phyloP scores from a whole-genome alignment of 2,797 vertebrate species.

The Podarcis lilfordi region DNA sequence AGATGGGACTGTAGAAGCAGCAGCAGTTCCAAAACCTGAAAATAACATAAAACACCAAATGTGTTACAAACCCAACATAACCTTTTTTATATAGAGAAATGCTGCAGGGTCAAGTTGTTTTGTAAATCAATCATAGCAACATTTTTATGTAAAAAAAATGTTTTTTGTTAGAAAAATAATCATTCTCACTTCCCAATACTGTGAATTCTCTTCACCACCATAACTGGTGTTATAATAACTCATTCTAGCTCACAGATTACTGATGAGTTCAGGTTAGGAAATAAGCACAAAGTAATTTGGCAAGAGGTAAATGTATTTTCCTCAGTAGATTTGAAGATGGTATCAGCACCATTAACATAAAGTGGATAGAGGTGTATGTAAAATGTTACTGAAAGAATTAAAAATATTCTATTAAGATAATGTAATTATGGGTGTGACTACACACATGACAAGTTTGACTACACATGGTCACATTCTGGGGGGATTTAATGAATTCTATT shows the following conservation, averaged over 20 bases:
- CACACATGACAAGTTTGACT: not conserved
- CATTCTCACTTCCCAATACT: not conserved
- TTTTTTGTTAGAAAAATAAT: not conserved
- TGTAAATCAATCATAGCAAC: not conserved
- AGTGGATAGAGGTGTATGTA: not conserved
- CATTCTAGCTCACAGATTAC: not conserved
- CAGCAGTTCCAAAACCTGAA: constrained; percentile 77
- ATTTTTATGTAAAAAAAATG: not conserved
- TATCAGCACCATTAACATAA: not conserved
- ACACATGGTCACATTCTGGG: not conserved
- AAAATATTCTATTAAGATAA: not conserved
- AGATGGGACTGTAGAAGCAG: constrained; percentile 66
- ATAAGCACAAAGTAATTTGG: not conserved
- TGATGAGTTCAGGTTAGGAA: not conserved
- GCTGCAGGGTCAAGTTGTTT: not conserved
- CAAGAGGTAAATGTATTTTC: not conserved
- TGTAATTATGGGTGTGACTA: no score
- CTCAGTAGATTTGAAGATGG: not conserved
- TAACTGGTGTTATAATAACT: no score
- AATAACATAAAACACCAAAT: constrained; percentile 27
- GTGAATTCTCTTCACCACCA: not conserved
- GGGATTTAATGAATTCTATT: not conserved
- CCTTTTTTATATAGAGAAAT: not conserved
- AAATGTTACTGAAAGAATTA: not conserved
- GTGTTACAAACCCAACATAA: not conserved